Conservation (phyloP, 2,113 vertebrate species). For the Strigops habroptila region DNA sequence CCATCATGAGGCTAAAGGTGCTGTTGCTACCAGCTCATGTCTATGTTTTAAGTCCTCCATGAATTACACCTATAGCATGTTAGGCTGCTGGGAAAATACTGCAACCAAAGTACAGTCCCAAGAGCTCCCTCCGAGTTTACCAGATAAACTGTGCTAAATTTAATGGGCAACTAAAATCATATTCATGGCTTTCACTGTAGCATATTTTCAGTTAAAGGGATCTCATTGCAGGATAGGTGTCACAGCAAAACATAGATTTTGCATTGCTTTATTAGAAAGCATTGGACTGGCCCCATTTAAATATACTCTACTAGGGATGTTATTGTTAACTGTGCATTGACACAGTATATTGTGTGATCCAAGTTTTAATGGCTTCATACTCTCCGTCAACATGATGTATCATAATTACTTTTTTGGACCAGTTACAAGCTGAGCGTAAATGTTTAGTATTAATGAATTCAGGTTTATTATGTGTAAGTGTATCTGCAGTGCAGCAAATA, state of each 20-base stretch:
- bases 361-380: slow-evolving; percentile 26
- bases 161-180: neutral
- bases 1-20: neutral
- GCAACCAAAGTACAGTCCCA: neutral
- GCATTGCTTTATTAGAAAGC: neutral
- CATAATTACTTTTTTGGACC: slow-evolving; percentile 69
- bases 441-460: slow-evolving; percentile 62
- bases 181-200: neutral
- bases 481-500: slow-evolving; percentile 48
- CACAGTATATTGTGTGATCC: neutral
- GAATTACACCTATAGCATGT: neutral
- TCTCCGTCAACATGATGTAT: slow-evolving; percentile 46
- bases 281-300: neutral
- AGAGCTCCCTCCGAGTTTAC: neutral
- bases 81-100: neutral
- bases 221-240: neutral
- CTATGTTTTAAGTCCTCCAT: neutral
- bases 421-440: slow-evolving; percentile 60
- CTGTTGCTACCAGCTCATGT: neutral
- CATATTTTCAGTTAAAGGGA: neutral
- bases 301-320: neutral
- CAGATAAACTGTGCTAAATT: neutral
- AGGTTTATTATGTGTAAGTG: slow-evolving; percentile 36
- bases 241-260: neutral
- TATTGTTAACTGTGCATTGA: slow-evolving; percentile 11